Conservation (phyloP, 2,888 invertebrate genomes). For the Labia minor region DNA sequence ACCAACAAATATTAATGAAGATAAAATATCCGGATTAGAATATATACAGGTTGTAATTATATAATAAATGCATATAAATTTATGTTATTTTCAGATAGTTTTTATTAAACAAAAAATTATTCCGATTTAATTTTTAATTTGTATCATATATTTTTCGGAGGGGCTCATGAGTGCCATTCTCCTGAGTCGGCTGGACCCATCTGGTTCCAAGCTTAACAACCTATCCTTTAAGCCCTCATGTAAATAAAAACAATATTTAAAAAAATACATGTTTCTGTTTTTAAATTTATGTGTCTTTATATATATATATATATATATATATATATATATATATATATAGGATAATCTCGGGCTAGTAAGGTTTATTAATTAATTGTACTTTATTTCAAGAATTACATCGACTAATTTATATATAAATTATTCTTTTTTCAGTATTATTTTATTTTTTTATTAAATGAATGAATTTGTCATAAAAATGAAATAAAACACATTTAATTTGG, state of each 20-base stretch:
- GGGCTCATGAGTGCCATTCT: neutral
- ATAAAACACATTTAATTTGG: too few relatives aligned
- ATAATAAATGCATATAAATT: too few relatives aligned
- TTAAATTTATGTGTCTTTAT: neutral
- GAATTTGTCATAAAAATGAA: too few relatives aligned
- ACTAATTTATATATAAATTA: neutral
- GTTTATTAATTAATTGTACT: constrained; percentile 13
- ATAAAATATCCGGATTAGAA: too few relatives aligned
- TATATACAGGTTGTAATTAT: too few relatives aligned
- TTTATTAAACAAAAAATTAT: neutral
- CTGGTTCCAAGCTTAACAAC: neutral
- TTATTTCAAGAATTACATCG: constrained; percentile 1
- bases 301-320: too few relatives aligned
- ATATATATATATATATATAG: neutral
- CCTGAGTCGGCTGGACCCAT: neutral
- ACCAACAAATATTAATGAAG: too few relatives aligned
- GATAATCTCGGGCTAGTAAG: neutral
- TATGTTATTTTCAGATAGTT: too few relatives aligned
- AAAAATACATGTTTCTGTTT: neutral
- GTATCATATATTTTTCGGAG: constrained; percentile 1
- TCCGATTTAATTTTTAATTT: constrained; percentile 13
- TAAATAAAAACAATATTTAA: neutral
- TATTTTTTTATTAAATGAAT: neutral
- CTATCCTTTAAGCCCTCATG: constrained; percentile 1
- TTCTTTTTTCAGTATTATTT: neutral